A percentile compares a stretch with the other conserved stretches of the same genome.
Evolutionary conservation across 2,113 vertebrate species (phyloP).

Genomic region (Gadus chalcogrammus): DNA sequence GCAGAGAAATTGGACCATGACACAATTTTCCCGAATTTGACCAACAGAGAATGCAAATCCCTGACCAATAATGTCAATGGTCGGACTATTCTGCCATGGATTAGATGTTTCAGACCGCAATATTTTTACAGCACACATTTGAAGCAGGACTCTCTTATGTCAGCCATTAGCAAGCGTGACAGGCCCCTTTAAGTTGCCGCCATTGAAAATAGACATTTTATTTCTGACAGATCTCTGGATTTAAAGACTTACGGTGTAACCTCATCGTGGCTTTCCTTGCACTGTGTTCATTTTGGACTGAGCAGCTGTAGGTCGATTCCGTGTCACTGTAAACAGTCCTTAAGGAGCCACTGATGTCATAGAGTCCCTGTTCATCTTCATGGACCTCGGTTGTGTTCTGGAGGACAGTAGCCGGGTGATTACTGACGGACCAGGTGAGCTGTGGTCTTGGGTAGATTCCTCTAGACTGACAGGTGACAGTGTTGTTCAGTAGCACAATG

Average conservation of each 20-base stretch:
- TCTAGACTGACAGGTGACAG: slow-evolving; percentile 50
- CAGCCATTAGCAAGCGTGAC: neutral
- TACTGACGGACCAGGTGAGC: slow-evolving; percentile 46
- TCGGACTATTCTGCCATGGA: neutral
- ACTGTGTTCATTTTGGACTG: neutral
- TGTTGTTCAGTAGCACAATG: slow-evolving; percentile 18
- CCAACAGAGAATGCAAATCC: neutral
- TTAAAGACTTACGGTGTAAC: slow-evolving; percentile 7
- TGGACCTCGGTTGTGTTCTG: neutral
- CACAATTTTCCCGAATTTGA: neutral
- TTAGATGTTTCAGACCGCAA: too few relatives aligned
- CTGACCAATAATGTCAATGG: neutral
- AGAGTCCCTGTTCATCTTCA: slow-evolving; percentile 24
- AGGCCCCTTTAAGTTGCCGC: too few relatives aligned
- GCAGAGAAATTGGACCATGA: neutral
- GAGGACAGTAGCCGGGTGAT: neutral
- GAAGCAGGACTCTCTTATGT: too few relatives aligned
- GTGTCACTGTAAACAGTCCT: fast-evolving
- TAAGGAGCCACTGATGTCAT: slow-evolving; percentile 44
- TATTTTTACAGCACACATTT: too few relatives aligned
- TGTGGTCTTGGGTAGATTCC: slow-evolving; percentile 47
- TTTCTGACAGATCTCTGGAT: neutral
- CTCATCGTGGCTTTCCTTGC: slow-evolving; percentile 22
- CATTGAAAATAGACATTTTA: neutral
- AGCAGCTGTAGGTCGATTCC: slow-evolving; percentile 34